Evolutionary conservation across 2,888 invertebrate species (phyloP).

Genomic region (Criorhina ranunculi): DNA sequence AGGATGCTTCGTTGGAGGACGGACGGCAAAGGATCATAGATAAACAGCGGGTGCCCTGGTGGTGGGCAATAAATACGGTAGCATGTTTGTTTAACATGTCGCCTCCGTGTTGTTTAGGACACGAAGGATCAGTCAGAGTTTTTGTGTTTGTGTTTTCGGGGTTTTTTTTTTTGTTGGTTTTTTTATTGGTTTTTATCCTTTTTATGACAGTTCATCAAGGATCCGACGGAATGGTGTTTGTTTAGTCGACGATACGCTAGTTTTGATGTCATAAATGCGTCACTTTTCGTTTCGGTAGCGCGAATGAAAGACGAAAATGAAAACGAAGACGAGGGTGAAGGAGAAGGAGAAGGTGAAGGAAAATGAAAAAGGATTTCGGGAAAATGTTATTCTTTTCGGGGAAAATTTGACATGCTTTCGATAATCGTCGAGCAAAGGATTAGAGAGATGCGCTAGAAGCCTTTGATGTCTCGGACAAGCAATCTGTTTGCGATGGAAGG

Average conservation of each 20-base stretch:
- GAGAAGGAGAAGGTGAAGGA: background rate
- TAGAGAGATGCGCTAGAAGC: slow-evolving; percentile 10
- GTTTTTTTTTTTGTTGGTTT: slow-evolving; percentile 28
- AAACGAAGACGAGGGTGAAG: no score
- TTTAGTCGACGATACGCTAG: slow-evolving; percentile 56
- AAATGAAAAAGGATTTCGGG: slow-evolving; percentile 19
- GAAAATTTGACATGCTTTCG: slow-evolving; percentile 70
- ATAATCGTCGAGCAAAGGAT: slow-evolving; percentile 57
- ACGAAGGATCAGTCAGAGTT: slow-evolving; percentile 23
- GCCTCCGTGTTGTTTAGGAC: slow-evolving; percentile 45
- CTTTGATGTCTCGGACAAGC: slow-evolving; percentile 50
- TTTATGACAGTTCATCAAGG: slow-evolving; percentile 74
- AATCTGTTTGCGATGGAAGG: slow-evolving; percentile 4
- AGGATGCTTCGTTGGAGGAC: slow-evolving; percentile 27
- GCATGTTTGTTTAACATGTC: slow-evolving; percentile 76
- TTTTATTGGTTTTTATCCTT: slow-evolving; percentile 72
- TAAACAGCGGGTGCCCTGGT: slow-evolving; percentile 42
- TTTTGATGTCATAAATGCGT: slow-evolving; percentile 70
- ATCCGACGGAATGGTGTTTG: slow-evolving; percentile 58
- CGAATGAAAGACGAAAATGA: no score
- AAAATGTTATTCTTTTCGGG: slow-evolving; percentile 15
- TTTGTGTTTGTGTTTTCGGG: slow-evolving; percentile 49
- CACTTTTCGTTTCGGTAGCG: slow-evolving; percentile 66
- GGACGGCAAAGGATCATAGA: slow-evolving; percentile 61
- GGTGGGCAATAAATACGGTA: slow-evolving; percentile 72